phyloP scores from a whole-genome alignment of 1,140 invertebrate genomes.

The Brevipalpus yothersi region DNA sequence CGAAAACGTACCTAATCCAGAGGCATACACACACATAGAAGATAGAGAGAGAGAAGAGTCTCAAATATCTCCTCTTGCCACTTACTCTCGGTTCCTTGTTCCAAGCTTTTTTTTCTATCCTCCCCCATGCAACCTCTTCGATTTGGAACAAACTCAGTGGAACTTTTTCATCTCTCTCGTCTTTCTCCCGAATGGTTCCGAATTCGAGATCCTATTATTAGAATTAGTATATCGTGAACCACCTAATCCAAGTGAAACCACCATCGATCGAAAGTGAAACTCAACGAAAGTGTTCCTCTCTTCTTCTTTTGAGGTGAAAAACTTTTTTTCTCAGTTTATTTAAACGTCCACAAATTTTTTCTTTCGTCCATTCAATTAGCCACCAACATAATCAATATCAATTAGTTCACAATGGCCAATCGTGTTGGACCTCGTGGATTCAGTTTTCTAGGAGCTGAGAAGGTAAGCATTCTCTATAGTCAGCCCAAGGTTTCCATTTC shows the following conservation, averaged over 20 bases:
- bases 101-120: background rate
- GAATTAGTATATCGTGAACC: background rate
- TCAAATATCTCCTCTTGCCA: background rate
- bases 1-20: too few species aligned
- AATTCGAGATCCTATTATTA: background rate
- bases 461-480: background rate
- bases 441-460: background rate
- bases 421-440: slow-evolving; percentile 1
- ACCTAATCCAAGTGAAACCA: background rate
- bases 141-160: background rate
- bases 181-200: background rate
- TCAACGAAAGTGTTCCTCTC: background rate
- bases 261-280: background rate
- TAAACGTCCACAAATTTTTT: background rate
- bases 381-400: background rate
- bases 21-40: too few species aligned
- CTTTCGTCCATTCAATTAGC: background rate
- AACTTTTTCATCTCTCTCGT: background rate
- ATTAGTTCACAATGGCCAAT: slow-evolving; percentile 1
- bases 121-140: background rate
- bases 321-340: background rate
- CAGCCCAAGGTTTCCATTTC: background rate
- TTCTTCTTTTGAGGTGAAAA: background rate
- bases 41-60: background rate
- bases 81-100: background rate